Evolutionary conservation across 2,113 vertebrate species (phyloP), one percentile per base, ranked within the genome.

Genomic region (Leptobrachium ailaonicum): DNA sequence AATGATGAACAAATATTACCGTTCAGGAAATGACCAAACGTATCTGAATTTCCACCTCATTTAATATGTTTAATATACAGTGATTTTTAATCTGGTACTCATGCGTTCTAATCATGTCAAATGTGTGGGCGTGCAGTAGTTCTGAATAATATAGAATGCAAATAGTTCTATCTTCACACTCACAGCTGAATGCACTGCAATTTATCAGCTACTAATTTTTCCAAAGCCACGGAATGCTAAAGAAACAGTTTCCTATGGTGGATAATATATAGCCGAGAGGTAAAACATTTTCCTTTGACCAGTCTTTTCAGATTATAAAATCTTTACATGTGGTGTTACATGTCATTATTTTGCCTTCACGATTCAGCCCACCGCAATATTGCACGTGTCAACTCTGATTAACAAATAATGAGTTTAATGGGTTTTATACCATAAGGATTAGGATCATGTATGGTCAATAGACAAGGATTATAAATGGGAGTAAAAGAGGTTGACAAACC

Each of bases 201-300:
- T 89, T 89, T 88, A 88, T 88, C 86, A 90, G 85, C 53, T 74
- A 80, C 86, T 90, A 86, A 90, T 88, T 86, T 32, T 82, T 82
- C 76, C 67, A 76, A 78, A 85, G 82, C 82, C 82, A 60, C 72
- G 79, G 85, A 84, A 80, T 83, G 60, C 50, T 77, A 58, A 77
- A 84, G 79, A 8, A 85, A 78, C 71, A 74, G 73, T 82, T 85
- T 87, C 80, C 85, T 87, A 66, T 85, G 62, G 83, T 32, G 79
- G 50, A 73, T 83, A 88, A 83, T 71, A 79, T 82, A 70, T 85
- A 85, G 75, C 83, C 75, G 12, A 83, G 67, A 66, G 68, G 78
- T 73, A 41, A 74, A 71, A 6, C 53, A 71, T 68, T 82, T 79
- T 4, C 14, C 76, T 66, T 82, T 83, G 82, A 87, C 79, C 76